Base-by-base conservation (phyloP, 2,888 invertebrate genomes). In the Corythucha ciliata region DNA sequence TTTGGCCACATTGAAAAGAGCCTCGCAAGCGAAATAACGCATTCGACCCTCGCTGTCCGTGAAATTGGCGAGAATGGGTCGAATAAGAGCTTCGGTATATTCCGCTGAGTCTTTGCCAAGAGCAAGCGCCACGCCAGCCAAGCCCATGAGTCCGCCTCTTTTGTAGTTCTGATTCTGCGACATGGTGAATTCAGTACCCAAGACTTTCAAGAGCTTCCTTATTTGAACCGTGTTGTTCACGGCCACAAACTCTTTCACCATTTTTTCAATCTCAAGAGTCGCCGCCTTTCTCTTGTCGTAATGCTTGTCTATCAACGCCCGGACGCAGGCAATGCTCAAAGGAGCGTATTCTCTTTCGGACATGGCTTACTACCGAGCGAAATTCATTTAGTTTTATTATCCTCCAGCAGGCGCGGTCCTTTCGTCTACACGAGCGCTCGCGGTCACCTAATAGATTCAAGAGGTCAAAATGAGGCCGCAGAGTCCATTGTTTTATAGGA, bases 251-350 rank as follows among this genome's bases (percentile, higher is more conserved):
- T 96, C 96, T 65, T 84, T 89, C 1, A 93, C 91, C 86, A 94
- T 90, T 69, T 94, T 97, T 76, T 98, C 98, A 53, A 99, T 90
- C 74, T 98, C 97, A 51, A 87, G 76, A 2, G 97, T 96, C 33
- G 96, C 97, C 56, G 90, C 81, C 74, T 96, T 96, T 58, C 97
- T 75, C 70, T 97, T 97, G 53, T 99, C 98, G 66, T 98, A 96
- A 51, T 96, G 72, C 72, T 98, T 98, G 67, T 98, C 98, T 61
- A 89, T 92, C 48, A 98, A 72, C 32, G 94, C 91, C 64, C 93
- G 81, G n/a, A 96, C 92, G 71, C 93, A 94, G 52, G 92, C 87
- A 62, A 87, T 77, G 69, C 91, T 93, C 21, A 97, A 72, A 1
- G 96, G 97, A 42, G 90, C 85, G 70, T 87, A 89, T 70, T 90